phyloP scores from a whole-genome alignment of 2,113 vertebrate species.

The Eidolon helvum region DNA sequence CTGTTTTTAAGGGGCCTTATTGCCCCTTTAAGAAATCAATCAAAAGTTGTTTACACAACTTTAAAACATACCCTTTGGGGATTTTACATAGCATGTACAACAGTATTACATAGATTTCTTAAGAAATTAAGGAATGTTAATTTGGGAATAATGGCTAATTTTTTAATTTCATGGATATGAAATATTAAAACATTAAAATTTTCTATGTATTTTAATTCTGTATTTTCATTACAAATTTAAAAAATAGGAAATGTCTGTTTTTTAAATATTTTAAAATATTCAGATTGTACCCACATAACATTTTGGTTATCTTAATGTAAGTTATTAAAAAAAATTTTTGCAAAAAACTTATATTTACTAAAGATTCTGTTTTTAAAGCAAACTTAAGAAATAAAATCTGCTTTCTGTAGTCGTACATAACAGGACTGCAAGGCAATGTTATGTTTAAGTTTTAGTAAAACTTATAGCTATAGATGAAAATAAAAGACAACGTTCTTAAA shows the following conservation, averaged over 20 bases:
- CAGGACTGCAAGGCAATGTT: not conserved
- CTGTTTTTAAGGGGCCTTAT: not conserved
- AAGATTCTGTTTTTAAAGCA: not conserved
- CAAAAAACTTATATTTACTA: not conserved
- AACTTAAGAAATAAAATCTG: not conserved
- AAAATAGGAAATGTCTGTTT: not conserved
- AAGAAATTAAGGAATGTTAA: constrained; percentile 19
- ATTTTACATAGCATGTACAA: not conserved
- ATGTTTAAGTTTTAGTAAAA: not conserved
- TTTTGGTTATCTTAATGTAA: constrained; percentile 14
- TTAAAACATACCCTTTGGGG: not conserved
- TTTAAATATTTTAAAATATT: not conserved
- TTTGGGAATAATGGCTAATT: not conserved
- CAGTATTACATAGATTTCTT: not conserved
- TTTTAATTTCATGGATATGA: not conserved
- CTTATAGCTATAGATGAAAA: not conserved
- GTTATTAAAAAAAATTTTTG: not conserved
- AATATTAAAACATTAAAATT: not conserved
- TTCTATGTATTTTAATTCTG: not conserved
- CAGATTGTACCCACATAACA: not conserved
- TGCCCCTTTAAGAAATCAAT: not conserved
- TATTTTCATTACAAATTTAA: not conserved
- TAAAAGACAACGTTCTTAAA: not conserved
- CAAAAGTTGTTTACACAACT: not conserved
- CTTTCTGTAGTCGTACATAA: not conserved